Base-by-base conservation (phyloP, 2,113 vertebrate genomes). In the Jacana jacana region DNA sequence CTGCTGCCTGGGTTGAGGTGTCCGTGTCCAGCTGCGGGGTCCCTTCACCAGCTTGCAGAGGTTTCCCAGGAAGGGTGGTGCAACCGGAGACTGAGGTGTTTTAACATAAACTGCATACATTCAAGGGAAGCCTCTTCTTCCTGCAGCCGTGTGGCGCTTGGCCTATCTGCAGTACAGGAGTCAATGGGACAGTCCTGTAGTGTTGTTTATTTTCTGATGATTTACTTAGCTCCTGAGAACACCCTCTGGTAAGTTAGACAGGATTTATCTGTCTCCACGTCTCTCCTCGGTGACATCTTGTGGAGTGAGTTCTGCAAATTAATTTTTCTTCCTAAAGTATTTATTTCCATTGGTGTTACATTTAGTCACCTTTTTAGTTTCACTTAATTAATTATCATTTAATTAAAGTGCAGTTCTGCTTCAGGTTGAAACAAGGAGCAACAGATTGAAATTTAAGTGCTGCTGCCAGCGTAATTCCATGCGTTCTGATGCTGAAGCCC, bases 351-450 rank as follows among this genome's bases (percentile, higher is more conserved):
- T 46, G 13, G 49, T 10, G 23, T 92, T 93, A 76, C 35, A 57
- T 84, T 91, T 71, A 91, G 77, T 85, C 72, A 89, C 81, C 91
- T 80, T 94, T 84, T 89, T 79, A 70, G 73, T 95, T 92, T 92
- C 72, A 42, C 40, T 85, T 78, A 81, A 92, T 75, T 82, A 95
- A 90, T 92, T 90, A 35, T 79, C 37, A 18, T 84, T 61, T 94
- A 84, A 91, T 95, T 91, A 90, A 94, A 94, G 44, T 23, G 40
- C 48, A 44, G 22, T 58, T 91, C 86, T 90, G 52, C 60, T 90
- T 81, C 48, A 71, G 80, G 76, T 88, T 93, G 93, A 88, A 93
- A 80, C 51, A 69, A 88, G 71, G 63, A 94, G 76, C 68, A 42
- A 65, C 19, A 80, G 90, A 86, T 51, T 86, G 91, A 89, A 92